These are phyloP conservation scores for Stenurella melanura DNA, from an alignment of 2,888 invertebrate species.

Conservation along the genomic window DNA sequence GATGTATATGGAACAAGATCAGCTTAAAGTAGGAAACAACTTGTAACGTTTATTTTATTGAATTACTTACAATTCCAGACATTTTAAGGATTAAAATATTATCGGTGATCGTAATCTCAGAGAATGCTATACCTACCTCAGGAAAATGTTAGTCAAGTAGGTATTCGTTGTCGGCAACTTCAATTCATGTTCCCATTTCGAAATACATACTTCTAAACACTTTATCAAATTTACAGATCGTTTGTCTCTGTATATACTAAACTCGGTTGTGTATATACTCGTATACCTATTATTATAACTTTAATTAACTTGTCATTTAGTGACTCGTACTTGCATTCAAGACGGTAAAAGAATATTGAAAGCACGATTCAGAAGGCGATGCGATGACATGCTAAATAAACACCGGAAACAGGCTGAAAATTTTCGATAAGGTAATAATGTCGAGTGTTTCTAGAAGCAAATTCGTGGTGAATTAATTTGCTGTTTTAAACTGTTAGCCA, in stretches of 20 bases:
- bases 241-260: neutral
- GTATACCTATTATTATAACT: neutral
- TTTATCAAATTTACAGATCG: neutral
- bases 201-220: neutral
- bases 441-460: neutral
- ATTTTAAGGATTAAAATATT: too few species aligned
- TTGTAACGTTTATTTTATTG: too few species aligned
- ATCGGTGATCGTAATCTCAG: too few species aligned
- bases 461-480: neutral
- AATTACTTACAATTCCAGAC: too few species aligned
- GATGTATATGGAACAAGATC: too few species aligned
- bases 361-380: neutral
- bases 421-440: constrained; percentile 1
- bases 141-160: too few species aligned
- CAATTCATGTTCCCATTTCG: too few species aligned
- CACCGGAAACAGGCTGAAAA: neutral
- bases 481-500: too few species aligned
- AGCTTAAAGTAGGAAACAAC: too few species aligned
- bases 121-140: too few species aligned
- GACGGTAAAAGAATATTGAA: neutral
- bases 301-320: constrained; percentile 1
- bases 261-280: neutral
- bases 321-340: neutral
- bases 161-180: too few species aligned
- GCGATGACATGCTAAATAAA: constrained; percentile 3